Base-by-base conservation (phyloP, 1,140 invertebrate genomes). In the Teleogryllus occipitalis region DNA sequence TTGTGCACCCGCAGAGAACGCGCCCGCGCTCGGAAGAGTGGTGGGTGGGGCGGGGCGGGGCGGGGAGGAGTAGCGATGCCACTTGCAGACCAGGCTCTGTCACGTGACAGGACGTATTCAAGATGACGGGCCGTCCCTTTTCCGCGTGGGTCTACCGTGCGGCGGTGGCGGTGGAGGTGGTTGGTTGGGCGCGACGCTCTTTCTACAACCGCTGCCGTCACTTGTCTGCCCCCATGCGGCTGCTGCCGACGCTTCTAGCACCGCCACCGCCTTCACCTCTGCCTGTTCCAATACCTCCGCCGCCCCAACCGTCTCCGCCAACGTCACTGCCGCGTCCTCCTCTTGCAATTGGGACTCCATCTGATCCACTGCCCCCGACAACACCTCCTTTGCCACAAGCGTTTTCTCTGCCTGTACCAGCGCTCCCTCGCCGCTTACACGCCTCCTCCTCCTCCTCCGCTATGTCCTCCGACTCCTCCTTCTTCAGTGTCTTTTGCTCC, bases 31-130 rank as follows among this genome's bases (percentile, higher is more conserved):
- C n/a, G 74, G 21, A 75, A 21, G 27, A 10, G 27, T 75, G 27
- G n/a, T 2, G 65, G 1, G n/a, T 3, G 65, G 65, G 65, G 65
- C n/a, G 14, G 65, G n/a, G 74, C n/a, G n/a, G n/a, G n/a, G n/a
- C n/a, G 8, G 54, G 75, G 78, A 12, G 46, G 73, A n/a, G 75
- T 47, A 75, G 75, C 75, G 47, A 76, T 80, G 79, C 79, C 79
- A 80, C 79, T 80, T 76, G 79, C 79, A 80, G 79, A 80, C 79
- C 79, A 80, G 65, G 48, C 54, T 47, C 78, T 78, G 78, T 78
- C 73, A 74, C 74, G 75, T 72, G 79, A 79, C 79, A 21, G 73
- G 47, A 46, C 39, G 79, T 47, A 80, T 80, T 80, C 79, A 76
- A 80, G 79, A 76, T 80, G 79, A 76, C 79, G 75, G 49, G 74